A percentile compares a stretch with the other conserved stretches of the same genome.
Conservation (phyloP, 2,797 vertebrate species). For the Knipowitschia caucasica region DNA sequence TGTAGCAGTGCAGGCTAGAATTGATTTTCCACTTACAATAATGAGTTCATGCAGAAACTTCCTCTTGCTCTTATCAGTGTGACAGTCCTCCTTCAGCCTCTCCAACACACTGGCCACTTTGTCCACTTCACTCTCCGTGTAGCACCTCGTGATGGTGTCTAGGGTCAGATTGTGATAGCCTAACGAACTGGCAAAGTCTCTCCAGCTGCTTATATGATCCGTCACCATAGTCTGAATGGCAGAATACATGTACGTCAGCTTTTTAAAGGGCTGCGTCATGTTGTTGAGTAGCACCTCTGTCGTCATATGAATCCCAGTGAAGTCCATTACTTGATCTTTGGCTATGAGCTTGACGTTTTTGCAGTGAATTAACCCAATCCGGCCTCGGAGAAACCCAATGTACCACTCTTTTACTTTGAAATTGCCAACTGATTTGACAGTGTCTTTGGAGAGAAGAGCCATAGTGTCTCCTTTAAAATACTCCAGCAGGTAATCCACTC, state of each 20-base stretch:
- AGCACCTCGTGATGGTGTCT: constrained; percentile 73
- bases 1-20: too few relatives aligned
- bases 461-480: constrained; percentile 97
- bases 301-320: constrained; percentile 75
- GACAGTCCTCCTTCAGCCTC: constrained; percentile 95
- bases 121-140: constrained; percentile 82
- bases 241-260: constrained; percentile 95
- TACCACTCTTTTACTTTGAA: constrained; percentile 95
- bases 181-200: constrained; percentile 82
- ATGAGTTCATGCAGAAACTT: constrained; percentile 92
- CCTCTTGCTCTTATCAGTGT: constrained; percentile 79
- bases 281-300: constrained; percentile 85
- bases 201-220: constrained; percentile 86
- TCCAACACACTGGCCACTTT: constrained; percentile 88
- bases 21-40: constrained; percentile 81
- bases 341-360: constrained; percentile 91
- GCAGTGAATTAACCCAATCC: constrained; percentile 88
- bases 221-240: constrained; percentile 87
- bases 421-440: constrained; percentile 88
- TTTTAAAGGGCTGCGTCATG: constrained; percentile 88
- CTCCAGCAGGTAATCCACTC: constrained; percentile 90
- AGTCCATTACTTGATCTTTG: constrained; percentile 87
- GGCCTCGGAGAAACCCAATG: constrained; percentile 86
- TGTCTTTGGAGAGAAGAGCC: constrained; percentile 86
- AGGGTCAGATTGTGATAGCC: constrained; percentile 80